Evolutionary conservation across 2,113 vertebrate species (phyloP).

Genomic region (Smithornis capensis): DNA sequence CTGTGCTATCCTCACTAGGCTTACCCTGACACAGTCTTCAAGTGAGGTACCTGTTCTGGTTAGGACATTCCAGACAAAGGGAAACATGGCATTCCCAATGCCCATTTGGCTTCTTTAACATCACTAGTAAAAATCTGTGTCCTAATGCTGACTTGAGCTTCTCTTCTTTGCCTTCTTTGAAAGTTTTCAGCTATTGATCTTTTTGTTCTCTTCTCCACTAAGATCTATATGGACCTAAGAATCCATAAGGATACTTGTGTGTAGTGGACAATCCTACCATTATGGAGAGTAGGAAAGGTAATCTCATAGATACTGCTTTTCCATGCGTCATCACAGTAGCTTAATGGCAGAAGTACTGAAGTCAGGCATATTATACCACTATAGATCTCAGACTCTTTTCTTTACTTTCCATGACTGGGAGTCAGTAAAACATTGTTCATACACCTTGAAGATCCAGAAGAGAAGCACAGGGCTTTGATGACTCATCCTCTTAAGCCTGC

Average conservation of each 20-base stretch:
- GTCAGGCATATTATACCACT: background rate
- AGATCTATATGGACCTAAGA: background rate
- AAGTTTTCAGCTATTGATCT: background rate
- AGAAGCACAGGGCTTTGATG: conserved; percentile 42
- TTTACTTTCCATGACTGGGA: conserved; percentile 32
- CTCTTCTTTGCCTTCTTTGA: background rate
- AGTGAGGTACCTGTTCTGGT: background rate
- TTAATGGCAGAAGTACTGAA: conserved; percentile 5
- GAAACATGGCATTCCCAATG: background rate
- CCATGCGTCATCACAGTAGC: background rate
- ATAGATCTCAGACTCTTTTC: background rate
- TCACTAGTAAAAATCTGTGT: background rate
- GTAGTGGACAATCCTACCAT: background rate
- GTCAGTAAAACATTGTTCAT: conserved; percentile 55
- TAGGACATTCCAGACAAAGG: background rate
- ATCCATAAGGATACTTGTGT: background rate
- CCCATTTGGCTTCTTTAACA: background rate
- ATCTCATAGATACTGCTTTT: background rate
- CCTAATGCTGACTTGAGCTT: background rate
- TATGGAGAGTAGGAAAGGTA: background rate
- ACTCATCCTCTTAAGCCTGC: conserved; percentile 56
- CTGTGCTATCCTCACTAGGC: accelerated
- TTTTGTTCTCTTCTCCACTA: background rate
- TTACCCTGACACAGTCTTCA: background rate
- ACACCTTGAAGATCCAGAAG: conserved; percentile 37